Base-by-base conservation (phyloP, 2,888 invertebrate species). In the Sylvicola cinctus region DNA sequence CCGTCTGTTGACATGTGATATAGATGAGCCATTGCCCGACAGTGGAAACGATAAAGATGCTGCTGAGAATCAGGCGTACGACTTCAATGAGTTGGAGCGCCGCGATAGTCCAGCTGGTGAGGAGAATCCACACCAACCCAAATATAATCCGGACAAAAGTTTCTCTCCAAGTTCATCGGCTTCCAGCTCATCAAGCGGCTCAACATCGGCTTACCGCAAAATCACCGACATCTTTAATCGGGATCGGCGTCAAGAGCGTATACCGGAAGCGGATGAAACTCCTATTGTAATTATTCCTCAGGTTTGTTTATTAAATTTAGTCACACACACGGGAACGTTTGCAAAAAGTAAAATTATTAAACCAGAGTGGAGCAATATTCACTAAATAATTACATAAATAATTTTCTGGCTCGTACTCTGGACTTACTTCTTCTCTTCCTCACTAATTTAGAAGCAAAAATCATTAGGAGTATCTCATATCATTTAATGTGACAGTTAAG, bases 1-100 rank as follows among this genome's bases (percentile, higher is more conserved):
- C 42, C 74, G 81, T 31, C 75, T 79, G 49, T 60, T 88, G 32
- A 88, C 87, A 2, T 84, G 84, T 49, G 79, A 84, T 51, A 74
- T 81, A 27, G 84, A 84, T 39, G 80, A 81, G 31, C 68, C 69
- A 4, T 46, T 48, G 29, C 44, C 44, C 32, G 39, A 40, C 4
- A 41, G 40, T 8, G 41, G 39, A 15, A 46, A 45, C 15, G 46
- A 44, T 29, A 40, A 40, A 16, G 46, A 44, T 34, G 47, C 45
- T 34, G 44, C 44, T 35, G 36, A 32, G n/a, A 40, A 41, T 36
- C 38, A 40, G 30, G 45, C 43, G 15, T 44, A 40, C 31, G 44
- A 44, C 17, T 43, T 44, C 37, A 46, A 46, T 34, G 43, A 62
- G 17, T 44, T 60, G n/a, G 62, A 65, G 12, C 61, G 66, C 4